Evolutionary conservation across 1,140 invertebrate species (phyloP), one percentile per base, ranked within the genome.

Genomic region (Dreissena polymorpha): DNA sequence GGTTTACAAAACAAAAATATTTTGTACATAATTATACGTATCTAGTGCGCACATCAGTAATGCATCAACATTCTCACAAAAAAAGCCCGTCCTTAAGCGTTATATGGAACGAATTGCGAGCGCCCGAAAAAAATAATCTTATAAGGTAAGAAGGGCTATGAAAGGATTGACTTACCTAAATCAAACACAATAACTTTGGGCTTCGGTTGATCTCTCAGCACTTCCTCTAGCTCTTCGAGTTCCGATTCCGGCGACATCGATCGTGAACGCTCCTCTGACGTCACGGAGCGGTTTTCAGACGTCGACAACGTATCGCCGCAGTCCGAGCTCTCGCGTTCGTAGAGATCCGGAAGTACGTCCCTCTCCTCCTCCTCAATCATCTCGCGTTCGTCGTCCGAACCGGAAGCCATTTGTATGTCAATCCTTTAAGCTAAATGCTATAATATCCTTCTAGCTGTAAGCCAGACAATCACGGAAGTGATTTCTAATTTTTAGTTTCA

Each of bases 171-270:
- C 81, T 71, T 71, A 83, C 81, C 81, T 12, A 83, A 73, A 69
- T 83, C 81, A 57, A 83, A 83, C 63, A 83, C 81, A 29, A 83
- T 77, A 14, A 76, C 65, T 71, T 83, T 83, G 0, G 81, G 81
- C 29, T 77, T 83, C 27, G 81, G 72, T 23, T 83, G 64, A 7
- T 83, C 81, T n/a, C 64, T 68, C 0, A 83, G 53, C 13, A 76
- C 55, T 21, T 83, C 71, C n/a, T 76, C 74, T 0, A 76, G 10
- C 21, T 77, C 81, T 8, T 83, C 81, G 6, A 76, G 27, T 25
- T 76, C 81, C 14, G 76, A 68, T n/a, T 83, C 81, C 39, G 81
- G 65, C 18, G 81, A 75, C 14, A 83, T 6, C 8, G 81, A 83
- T 8, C 81, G 72, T 10, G 81, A 83, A 8, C 81, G 72, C 55